Base-by-base conservation (phyloP, 2,797 vertebrate species). In the Gallirallus australis region DNA sequence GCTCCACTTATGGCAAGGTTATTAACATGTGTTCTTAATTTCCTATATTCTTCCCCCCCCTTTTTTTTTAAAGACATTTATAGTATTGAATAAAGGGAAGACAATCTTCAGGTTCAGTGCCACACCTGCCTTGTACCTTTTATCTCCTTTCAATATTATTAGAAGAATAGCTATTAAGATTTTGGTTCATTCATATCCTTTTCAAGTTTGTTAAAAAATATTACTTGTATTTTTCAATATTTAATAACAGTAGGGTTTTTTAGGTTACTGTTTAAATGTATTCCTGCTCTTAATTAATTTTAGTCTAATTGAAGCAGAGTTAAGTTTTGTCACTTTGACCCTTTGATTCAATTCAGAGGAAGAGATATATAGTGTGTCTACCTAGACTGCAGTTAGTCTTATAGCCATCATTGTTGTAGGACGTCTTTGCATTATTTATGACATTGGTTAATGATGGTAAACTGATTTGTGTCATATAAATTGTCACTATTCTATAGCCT, bases 171-270 rank as follows among this genome's bases (percentile, higher is more conserved):
- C 99, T 98, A 99, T 99, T 96, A 99, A 97, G 97, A 99, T 99
- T 98, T 98, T 99, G 97, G 99, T 99, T 95, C 99, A 99, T 97
- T 98, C 99, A 99, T 99, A 99, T 99, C 99, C 99, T 99, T 99
- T 98, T 64, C 31, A 79, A 93, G 37, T 68, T 95, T 96, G 27
- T 76, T 82, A 68, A 71, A 75, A 78, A 14, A 28, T 9, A 21
- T 59, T 89, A 39, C 54, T 77, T 33, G 14, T 37, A 14, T 60
- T 63, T 85, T 59, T 37, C 19, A 86, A 47, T 87, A 50, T 47
- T 35, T 39, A 75, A n/a, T 61, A 82, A 45, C 11, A 28, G 9
- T 86, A 15, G 12, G 1, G 1, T 50, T 47, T 92, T 60, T 82
- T 89, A 45, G 42, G 16, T 90, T 73, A 68, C 24, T 56, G n/a